Base-by-base conservation (phyloP, 2,113 vertebrate species). In the Plectropomus leopardus region DNA sequence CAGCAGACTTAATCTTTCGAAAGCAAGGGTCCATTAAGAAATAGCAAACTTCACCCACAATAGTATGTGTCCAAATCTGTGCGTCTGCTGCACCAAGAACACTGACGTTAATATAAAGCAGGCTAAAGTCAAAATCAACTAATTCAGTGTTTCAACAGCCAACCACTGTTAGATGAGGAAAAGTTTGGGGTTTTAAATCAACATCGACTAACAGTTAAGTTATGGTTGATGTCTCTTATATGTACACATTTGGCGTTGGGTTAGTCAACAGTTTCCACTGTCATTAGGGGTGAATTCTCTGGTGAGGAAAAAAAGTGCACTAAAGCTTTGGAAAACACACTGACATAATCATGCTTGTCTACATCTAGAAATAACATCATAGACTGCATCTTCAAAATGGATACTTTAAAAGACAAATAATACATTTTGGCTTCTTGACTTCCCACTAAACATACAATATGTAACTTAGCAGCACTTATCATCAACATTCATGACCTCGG, bases 401-500 rank as follows among this genome's bases (percentile, higher is more conserved):
- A 84, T 81, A 84, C 78, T 80, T 86, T 67, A 80, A 87, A 72
- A 83, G 57, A 92, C 76, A 88, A 89, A 87, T 89, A 93, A 94
- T 91, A 89, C 89, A 91, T 88, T 88, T 90, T 92, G 92, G 91
- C 92, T 92, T 84, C 69, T 83, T 85, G 34, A 64, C 72, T 81
- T 84, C 64, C 68, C 64, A 83, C 82, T 80, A 82, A 82, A 81
- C 84, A 67, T 83, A 90, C 70, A 92, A 91, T 87, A 88, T 92
- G 85, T 91, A 90, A 92, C 84, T 85, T 92, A 94, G 93, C 93
- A 94, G 93, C 93, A 92, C 73, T 90, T 85, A 50, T 88, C 77
- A 53, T 80, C 67, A 70, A 93, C 89, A 88, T 94, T 92, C 86
- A 86, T 80, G 32, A 72, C 67, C 76, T 81, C 66, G 48, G 83